Percentiles rank a stretch among this genome's conserved stretches.
These are phyloP conservation scores for Mugil cephalus DNA, from an alignment of 2,113 vertebrate genomes.

Conservation along the genomic window DNA sequence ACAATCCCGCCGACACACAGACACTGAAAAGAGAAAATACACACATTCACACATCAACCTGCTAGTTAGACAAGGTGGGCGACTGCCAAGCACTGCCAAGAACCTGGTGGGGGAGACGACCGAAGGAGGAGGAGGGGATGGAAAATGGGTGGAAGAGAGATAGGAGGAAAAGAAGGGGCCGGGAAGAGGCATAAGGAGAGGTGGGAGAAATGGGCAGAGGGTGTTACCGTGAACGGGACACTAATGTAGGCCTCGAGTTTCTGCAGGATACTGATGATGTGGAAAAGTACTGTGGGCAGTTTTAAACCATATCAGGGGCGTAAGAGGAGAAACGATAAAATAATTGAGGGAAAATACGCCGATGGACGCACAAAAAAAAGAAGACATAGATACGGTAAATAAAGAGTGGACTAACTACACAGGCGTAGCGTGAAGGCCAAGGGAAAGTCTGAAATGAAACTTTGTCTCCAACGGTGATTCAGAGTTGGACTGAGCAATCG, in stretches of 20 bases:
- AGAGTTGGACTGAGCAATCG: neutral
- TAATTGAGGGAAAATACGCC: too few relatives aligned
- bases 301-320: constrained; percentile 11
- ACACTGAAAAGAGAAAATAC: constrained; percentile 37
- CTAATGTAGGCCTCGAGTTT: constrained; percentile 21
- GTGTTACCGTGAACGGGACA: constrained; percentile 38
- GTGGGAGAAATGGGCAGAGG: constrained; percentile 34
- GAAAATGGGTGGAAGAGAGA: constrained; percentile 58
- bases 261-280: constrained; percentile 21
- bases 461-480: neutral
- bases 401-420: too few relatives aligned
- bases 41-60: constrained; percentile 72
- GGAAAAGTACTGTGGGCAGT: constrained; percentile 21
- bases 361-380: too few relatives aligned
- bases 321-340: too few relatives aligned
- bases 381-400: too few relatives aligned
- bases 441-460: constrained; percentile 4
- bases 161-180: constrained; percentile 46
- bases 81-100: constrained; percentile 76
- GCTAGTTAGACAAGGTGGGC: constrained; percentile 79
- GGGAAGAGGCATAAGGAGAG: constrained; percentile 31
- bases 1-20: neutral
- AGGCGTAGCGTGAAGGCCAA: neutral
- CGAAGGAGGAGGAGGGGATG: constrained; percentile 14
- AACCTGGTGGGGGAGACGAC: constrained; percentile 50